These are phyloP conservation scores for Sicus ferrugineus DNA, from an alignment of 2,888 invertebrate species.

Conservation along the genomic window DNA sequence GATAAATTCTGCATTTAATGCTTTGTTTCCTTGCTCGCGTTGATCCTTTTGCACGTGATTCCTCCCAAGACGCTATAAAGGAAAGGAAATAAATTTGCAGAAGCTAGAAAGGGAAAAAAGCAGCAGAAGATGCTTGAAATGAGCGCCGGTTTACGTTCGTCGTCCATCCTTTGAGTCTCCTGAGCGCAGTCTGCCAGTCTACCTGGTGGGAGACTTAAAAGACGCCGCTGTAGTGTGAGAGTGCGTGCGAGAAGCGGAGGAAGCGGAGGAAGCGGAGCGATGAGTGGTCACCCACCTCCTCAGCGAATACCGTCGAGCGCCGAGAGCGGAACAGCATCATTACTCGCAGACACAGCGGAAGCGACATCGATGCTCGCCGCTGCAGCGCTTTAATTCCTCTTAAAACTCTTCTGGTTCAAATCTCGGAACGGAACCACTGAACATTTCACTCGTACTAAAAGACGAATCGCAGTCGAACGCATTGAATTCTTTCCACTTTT, in stretches of 20 bases:
- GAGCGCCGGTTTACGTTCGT: not conserved
- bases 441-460: not conserved
- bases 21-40: not conserved
- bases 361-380: not conserved
- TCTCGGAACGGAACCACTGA: not conserved
- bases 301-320: no score
- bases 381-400: not conserved
- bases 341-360: slow-evolving; percentile 2
- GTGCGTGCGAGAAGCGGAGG: not conserved
- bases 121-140: not conserved
- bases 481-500: no score
- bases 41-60: not conserved
- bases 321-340: slow-evolving; percentile 4
- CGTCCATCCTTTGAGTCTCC: not conserved
- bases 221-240: no score
- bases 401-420: not conserved
- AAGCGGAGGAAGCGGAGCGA: not conserved
- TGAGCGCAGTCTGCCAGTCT: not conserved
- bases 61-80: not conserved
- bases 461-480: no score
- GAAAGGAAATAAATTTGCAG: not conserved
- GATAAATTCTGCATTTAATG: slow-evolving; percentile 21
- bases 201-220: no score
- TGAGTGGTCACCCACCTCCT: not conserved
- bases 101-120: not conserved